Evolutionary conservation across 2,113 vertebrate genomes (phyloP).

Genomic region (Sterrhoptilus dennistouni): DNA sequence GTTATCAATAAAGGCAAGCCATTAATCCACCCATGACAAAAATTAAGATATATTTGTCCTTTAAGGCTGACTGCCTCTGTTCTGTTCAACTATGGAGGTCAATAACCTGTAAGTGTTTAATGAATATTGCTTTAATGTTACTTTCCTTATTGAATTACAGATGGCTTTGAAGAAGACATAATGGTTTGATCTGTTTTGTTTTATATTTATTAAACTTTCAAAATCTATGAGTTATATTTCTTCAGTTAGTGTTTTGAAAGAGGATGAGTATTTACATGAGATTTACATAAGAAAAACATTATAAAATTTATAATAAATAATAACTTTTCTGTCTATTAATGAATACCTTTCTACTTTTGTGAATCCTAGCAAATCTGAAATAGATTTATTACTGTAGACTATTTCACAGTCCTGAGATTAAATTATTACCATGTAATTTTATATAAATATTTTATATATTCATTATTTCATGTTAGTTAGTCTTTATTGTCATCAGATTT

Average conservation of each 20-base stretch:
- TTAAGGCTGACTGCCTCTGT: conserved; percentile 62
- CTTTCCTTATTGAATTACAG: conserved; percentile 69
- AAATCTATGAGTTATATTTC: not conserved
- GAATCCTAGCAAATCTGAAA: conserved; percentile 30
- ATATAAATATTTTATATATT: conserved; percentile 33
- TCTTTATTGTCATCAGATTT: conserved; percentile 22
- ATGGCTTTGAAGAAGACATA: conserved; percentile 55
- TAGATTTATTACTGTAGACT: conserved; percentile 38
- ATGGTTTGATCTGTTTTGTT: conserved; percentile 55
- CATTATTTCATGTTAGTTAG: conserved; percentile 48
- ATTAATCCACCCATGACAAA: conserved; percentile 69
- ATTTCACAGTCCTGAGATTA: conserved; percentile 26
- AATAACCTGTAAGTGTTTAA: conserved; percentile 71
- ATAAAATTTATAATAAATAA: conserved; percentile 25
- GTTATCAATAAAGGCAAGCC: conserved; percentile 63
- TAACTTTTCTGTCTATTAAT: not conserved
- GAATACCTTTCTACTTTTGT: conserved; percentile 21
- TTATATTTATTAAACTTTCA: conserved; percentile 60
- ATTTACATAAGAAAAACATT: conserved; percentile 18
- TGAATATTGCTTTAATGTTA: conserved; percentile 67
- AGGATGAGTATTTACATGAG: not conserved
- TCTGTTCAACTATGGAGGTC: conserved; percentile 63
- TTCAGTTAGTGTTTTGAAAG: conserved; percentile 29
- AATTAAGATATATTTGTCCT: conserved; percentile 71
- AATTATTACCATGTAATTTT: conserved; percentile 26